Evolutionary conservation across 2,113 vertebrate genomes (phyloP).

Genomic region (Elaphurus davidianus): DNA sequence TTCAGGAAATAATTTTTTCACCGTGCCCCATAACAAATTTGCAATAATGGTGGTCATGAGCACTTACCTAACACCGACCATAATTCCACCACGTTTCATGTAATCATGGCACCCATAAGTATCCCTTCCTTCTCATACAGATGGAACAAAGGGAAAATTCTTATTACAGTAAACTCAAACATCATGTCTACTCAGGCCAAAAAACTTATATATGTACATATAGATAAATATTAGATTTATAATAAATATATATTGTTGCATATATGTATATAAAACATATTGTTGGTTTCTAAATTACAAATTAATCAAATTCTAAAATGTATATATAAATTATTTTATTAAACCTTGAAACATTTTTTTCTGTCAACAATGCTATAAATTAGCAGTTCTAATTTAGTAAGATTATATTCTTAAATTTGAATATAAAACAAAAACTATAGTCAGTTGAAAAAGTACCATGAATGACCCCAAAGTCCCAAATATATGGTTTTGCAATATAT

Average conservation of each 20-base stretch:
- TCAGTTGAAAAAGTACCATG: not conserved
- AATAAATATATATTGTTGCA: not conserved
- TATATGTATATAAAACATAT: not conserved
- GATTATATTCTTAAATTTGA: not conserved
- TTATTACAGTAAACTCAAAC: not conserved
- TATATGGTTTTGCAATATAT: not conserved
- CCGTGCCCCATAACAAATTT: not conserved
- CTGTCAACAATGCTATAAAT: not conserved
- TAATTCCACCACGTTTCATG: not conserved
- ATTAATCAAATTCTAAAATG: not conserved
- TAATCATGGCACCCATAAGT: not conserved
- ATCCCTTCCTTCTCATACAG: not conserved
- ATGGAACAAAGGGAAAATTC: not conserved
- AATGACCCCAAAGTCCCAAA: not conserved
- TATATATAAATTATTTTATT: not conserved
- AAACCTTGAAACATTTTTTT: not conserved
- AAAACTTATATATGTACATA: not conserved
- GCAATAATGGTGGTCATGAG: not conserved
- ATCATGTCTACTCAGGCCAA: not conserved
- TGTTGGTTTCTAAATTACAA: not conserved
- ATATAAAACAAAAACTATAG: not conserved
- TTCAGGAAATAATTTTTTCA: constrained; percentile 22
- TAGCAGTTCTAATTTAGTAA: not conserved
- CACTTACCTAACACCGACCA: not conserved
- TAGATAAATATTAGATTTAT: not conserved